Conservation (phyloP, 1,140 invertebrate species). For the Aphelenchoides besseyi region DNA sequence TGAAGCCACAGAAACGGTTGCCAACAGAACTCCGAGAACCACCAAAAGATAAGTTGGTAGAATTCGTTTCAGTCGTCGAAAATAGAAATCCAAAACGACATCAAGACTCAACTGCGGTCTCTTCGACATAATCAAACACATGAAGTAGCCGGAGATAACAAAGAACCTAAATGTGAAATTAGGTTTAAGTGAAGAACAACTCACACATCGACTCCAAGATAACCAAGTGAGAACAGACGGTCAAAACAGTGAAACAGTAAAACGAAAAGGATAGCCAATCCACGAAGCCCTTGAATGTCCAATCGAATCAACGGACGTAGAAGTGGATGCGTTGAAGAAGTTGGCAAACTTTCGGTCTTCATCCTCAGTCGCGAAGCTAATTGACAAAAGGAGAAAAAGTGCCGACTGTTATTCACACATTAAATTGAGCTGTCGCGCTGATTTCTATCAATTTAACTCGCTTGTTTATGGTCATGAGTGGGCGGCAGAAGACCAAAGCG, state of each 20-base stretch:
- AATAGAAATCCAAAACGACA: constrained; percentile 34
- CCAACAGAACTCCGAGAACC: constrained; percentile 24
- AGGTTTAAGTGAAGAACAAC: background rate
- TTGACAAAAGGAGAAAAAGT: too few relatives aligned
- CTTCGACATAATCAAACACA: constrained; percentile 37
- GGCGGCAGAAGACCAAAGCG: too few relatives aligned
- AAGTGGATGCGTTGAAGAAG: background rate
- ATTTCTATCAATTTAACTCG: too few relatives aligned
- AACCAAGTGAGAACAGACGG: constrained; percentile 42
- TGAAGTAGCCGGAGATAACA: constrained; percentile 52
- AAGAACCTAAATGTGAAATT: constrained; percentile 46
- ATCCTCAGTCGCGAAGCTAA: too few relatives aligned
- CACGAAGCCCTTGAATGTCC: constrained; percentile 46
- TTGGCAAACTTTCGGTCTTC: background rate
- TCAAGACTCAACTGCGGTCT: background rate
- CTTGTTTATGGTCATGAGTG: too few relatives aligned
- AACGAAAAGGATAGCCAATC: constrained; percentile 41
- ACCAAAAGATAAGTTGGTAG: constrained; percentile 46
- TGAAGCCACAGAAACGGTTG: background rate
- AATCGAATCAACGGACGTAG: background rate
- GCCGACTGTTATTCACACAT: too few relatives aligned
- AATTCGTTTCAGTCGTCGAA: constrained; percentile 41
- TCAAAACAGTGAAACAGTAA: constrained; percentile 51
- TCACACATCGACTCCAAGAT: constrained; percentile 45
- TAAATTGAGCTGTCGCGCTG: too few relatives aligned